These are phyloP conservation scores for Cantharis rufa DNA, from an alignment of 2,888 invertebrate species.

Conservation along the genomic window DNA sequence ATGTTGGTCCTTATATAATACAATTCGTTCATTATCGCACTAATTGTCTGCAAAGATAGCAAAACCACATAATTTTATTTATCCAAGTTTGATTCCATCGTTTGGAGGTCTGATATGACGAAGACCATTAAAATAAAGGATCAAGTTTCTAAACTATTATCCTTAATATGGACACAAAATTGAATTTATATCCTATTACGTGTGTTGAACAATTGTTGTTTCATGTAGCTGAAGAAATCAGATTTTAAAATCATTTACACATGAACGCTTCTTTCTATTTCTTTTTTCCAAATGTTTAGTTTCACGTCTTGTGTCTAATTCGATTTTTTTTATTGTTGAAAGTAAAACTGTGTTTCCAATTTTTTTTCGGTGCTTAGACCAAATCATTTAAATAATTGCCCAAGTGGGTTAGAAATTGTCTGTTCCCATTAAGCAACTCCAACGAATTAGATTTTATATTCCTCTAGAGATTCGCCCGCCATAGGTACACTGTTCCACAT, in stretches of 20 bases:
- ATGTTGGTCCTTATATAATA: not conserved
- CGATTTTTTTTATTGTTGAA: not conserved
- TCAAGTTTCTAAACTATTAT: not conserved
- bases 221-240: slow-evolving; percentile 14
- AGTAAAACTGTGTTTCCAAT: not conserved
- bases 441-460: not conserved
- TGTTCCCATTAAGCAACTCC: not conserved
- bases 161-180: slow-evolving; percentile 11
- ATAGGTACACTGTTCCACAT: not conserved
- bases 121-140: not conserved
- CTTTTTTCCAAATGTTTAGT: not conserved
- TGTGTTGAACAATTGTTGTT: slow-evolving; percentile 10
- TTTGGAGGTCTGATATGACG: not conserved
- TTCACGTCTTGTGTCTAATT: not conserved
- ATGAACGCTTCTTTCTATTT: not conserved
- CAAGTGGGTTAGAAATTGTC: not conserved
- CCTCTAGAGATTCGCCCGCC: not conserved
- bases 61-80: not conserved
- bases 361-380: not conserved
- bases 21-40: not conserved
- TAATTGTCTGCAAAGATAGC: not conserved
- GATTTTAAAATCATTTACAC: slow-evolving; percentile 5
- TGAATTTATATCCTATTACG: slow-evolving; percentile 13
- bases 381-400: not conserved
- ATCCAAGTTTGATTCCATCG: not conserved